Percentiles rank a stretch among this genome's conserved stretches.
phyloP scores from a whole-genome alignment of 2,888 invertebrate genomes.

The Chesias legatella region DNA sequence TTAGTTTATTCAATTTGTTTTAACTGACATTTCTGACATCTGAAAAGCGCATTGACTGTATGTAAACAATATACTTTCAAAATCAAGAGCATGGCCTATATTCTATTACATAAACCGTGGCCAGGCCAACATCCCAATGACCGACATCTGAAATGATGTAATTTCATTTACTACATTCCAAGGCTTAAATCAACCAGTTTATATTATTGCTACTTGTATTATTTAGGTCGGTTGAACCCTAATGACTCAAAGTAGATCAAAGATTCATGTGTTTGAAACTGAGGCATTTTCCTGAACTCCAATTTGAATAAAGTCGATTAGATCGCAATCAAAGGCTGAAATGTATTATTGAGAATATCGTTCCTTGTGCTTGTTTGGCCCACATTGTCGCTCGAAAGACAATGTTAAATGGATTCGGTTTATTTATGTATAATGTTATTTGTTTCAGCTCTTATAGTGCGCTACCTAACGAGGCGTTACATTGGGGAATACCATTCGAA shows the following conservation, averaged over 20 bases:
- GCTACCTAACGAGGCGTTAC: constrained; percentile 88
- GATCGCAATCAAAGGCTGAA: background rate
- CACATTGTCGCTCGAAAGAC: background rate
- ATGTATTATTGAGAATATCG: background rate
- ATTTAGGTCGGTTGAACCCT: constrained; percentile 4
- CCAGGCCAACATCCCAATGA: constrained; percentile 41
- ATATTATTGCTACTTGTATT: constrained; percentile 12
- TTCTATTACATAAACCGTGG: constrained; percentile 45
- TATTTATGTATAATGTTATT: constrained; percentile 21
- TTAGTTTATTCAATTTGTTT: constrained; percentile 16
- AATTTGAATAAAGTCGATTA: background rate
- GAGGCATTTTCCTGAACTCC: background rate
- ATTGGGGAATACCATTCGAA: constrained; percentile 91
- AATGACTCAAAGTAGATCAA: constrained; percentile 6
- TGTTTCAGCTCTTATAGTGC: constrained; percentile 86
- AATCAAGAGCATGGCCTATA: constrained; percentile 36
- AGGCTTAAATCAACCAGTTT: constrained; percentile 20
- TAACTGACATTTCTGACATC: constrained; percentile 20
- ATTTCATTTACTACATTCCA: constrained; percentile 28
- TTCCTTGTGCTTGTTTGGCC: background rate
- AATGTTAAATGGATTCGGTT: background rate
- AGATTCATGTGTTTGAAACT: constrained; percentile 2
- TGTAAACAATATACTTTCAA: constrained; percentile 34
- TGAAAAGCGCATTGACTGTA: constrained; percentile 23
- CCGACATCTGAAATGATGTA: constrained; percentile 39